Evolutionary conservation across 1,140 invertebrate genomes (phyloP).

Genomic region (Drosophila kikkawai): DNA sequence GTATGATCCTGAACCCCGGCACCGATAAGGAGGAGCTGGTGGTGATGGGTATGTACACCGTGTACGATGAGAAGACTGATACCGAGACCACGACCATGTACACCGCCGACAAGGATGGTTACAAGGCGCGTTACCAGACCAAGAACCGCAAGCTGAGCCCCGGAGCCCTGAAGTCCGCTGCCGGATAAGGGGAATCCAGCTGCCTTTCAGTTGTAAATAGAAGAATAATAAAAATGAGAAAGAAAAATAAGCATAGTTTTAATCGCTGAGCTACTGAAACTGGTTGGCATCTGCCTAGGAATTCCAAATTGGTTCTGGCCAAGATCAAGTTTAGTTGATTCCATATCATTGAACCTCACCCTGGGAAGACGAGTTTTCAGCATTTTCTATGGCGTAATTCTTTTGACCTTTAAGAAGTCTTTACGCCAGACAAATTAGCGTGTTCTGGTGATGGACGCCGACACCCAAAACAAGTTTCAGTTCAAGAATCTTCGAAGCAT

Average conservation of each 20-base stretch:
- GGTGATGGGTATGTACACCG: constrained; percentile 74
- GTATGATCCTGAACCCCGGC: constrained; percentile 79
- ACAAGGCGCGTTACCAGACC: constrained; percentile 69
- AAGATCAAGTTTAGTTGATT: constrained; percentile 64
- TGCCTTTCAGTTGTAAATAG: constrained; percentile 19
- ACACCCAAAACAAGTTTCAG: constrained; percentile 43
- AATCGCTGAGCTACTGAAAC: constrained; percentile 48
- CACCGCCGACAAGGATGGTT: constrained; percentile 83
- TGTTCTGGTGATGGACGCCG: constrained; percentile 25
- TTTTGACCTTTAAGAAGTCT: constrained; percentile 55
- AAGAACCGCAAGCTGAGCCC: constrained; percentile 79
- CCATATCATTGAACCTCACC: constrained; percentile 57
- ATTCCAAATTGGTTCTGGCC: constrained; percentile 29
- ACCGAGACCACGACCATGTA: constrained; percentile 78
- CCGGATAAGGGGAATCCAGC: constrained; percentile 56
- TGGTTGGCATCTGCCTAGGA: constrained; percentile 45
- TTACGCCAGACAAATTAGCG: constrained; percentile 44
- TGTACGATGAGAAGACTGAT: constrained; percentile 75
- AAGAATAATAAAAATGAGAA: constrained; percentile 10
- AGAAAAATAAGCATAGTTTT: constrained; percentile 11
- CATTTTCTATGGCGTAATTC: constrained; percentile 67
- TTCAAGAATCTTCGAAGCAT: constrained; percentile 22
- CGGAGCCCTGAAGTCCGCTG: constrained; percentile 71
- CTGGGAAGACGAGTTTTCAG: constrained; percentile 65
- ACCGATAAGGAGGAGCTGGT: constrained; percentile 76